Percentiles rank a stretch among this genome's conserved stretches.
phyloP scores from a whole-genome alignment of 1,140 invertebrate species.

The Drosophila truncata region DNA sequence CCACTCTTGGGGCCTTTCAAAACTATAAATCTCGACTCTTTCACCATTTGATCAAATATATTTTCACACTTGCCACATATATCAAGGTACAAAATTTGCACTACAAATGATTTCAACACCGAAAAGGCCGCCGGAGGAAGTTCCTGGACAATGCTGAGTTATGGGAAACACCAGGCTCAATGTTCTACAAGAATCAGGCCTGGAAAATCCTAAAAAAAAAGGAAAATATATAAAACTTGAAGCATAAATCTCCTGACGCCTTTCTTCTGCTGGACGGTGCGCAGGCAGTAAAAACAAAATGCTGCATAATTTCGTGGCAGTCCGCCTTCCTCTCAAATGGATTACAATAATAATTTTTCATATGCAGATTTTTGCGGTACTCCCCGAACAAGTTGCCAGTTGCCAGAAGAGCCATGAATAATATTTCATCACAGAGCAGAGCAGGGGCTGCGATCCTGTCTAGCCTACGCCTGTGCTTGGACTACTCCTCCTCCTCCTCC shows the following conservation, averaged over 20 bases:
- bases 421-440: conserved; percentile 68
- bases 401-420: conserved; percentile 70
- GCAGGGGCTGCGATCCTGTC: conserved; percentile 55
- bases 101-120: conserved; percentile 84
- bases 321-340: conserved; percentile 69
- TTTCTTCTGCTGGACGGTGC: conserved; percentile 75
- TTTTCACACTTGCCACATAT: conserved; percentile 84
- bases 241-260: conserved; percentile 80
- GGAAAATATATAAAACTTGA: conserved; percentile 29
- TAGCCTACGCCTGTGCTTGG: conserved; percentile 62
- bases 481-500: neutral
- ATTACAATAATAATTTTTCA: conserved; percentile 85
- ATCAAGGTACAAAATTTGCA: conserved; percentile 82
- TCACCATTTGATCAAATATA: conserved; percentile 79
- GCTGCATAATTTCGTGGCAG: conserved; percentile 78
- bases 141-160: conserved; percentile 67
- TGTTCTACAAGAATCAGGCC: conserved; percentile 72
- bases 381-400: conserved; percentile 70
- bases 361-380: conserved; percentile 75
- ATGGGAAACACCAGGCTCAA: conserved; percentile 77
- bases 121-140: conserved; percentile 67
- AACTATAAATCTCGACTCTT: conserved; percentile 65
- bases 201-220: conserved; percentile 66
- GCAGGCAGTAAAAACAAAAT: conserved; percentile 71
- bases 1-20: conserved; percentile 56